These are phyloP conservation scores for Hipparchia semele DNA, from an alignment of 2,888 invertebrate species.

Conservation along the genomic window DNA sequence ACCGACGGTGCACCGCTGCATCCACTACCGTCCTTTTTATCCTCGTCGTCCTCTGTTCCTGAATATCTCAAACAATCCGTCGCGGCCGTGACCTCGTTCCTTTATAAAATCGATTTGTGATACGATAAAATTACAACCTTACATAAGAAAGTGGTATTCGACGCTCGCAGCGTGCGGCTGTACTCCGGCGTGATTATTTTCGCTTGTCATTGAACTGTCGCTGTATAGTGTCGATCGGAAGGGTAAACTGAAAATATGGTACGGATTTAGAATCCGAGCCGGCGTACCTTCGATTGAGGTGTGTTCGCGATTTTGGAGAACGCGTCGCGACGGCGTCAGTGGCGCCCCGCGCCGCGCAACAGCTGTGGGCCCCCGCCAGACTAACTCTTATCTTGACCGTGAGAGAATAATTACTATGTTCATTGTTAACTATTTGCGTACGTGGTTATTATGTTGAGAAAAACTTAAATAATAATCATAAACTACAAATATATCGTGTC, in stretches of 20 bases:
- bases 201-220: conserved; percentile 24
- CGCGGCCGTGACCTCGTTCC: conserved; percentile 37
- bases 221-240: conserved; percentile 37
- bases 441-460: not conserved
- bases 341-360: conserved; percentile 69
- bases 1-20: conserved; percentile 70
- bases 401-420: conserved; percentile 65
- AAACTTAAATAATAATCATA: not conserved
- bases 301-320: conserved; percentile 58
- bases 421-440: conserved; percentile 34
- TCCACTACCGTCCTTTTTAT: conserved; percentile 49
- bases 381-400: conserved; percentile 75
- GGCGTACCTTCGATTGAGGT: conserved; percentile 64
- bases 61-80: conserved; percentile 27
- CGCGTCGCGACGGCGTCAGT: conserved; percentile 48
- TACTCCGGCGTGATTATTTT: conserved; percentile 20
- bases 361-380: conserved; percentile 66
- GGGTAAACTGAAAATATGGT: conserved; percentile 37
- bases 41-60: conserved; percentile 33
- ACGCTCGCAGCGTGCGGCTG: not conserved
- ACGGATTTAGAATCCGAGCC: conserved; percentile 45
- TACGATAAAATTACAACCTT: conserved; percentile 41
- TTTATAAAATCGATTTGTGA: conserved; percentile 35
- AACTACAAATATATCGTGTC: not conserved
- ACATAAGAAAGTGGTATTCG: conserved; percentile 44